Percentiles rank a stretch among this genome's conserved stretches.
Evolutionary conservation across 2,797 vertebrate genomes (phyloP).

Genomic region (Arnoldichthys spilopterus): DNA sequence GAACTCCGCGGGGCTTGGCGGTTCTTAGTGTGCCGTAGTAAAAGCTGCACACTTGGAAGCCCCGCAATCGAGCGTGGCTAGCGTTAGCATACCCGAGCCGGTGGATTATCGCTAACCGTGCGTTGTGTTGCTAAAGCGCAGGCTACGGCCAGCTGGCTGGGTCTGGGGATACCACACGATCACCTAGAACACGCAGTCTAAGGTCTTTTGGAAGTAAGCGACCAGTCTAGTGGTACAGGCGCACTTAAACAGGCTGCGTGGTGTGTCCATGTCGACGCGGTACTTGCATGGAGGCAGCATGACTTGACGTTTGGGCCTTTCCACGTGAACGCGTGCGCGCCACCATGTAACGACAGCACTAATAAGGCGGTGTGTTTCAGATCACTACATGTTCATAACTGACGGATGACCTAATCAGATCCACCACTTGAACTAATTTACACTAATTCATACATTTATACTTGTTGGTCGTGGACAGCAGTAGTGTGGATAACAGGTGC

Average conservation of each 20-base stretch:
- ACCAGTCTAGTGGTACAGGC: neutral
- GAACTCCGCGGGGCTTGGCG: neutral
- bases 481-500: slow-evolving; percentile 55
- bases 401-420: neutral
- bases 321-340: slow-evolving; percentile 42
- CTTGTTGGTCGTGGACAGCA: neutral
- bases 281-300: slow-evolving; percentile 37
- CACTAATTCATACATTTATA: neutral
- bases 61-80: neutral
- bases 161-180: neutral
- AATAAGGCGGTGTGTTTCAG: neutral
- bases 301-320: slow-evolving; percentile 53
- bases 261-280: neutral
- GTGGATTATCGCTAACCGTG: slow-evolving; percentile 19
- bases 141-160: neutral
- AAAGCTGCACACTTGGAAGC: too few relatives aligned
- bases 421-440: neutral
- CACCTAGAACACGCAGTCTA: neutral
- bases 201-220: neutral
- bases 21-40: too few relatives aligned
- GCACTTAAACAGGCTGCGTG: too few relatives aligned
- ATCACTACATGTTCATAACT: neutral
- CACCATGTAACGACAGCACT: neutral
- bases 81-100: slow-evolving; percentile 36
- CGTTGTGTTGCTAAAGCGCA: neutral